phyloP scores from a whole-genome alignment of 2,888 invertebrate genomes.

The Nasonia oneida region DNA sequence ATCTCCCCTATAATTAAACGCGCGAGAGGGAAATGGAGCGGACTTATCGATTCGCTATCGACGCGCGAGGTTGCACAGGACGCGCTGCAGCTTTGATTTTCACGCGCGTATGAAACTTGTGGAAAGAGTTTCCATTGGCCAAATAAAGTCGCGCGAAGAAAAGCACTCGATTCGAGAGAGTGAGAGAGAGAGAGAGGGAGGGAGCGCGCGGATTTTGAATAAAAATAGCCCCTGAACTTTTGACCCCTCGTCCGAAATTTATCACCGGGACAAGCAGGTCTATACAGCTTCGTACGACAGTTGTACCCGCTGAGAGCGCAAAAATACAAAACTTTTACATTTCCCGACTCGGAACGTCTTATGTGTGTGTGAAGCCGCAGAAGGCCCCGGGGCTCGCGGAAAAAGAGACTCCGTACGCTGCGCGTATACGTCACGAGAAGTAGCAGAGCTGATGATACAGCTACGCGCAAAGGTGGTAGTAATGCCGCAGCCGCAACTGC shows the following conservation, averaged over 20 bases:
- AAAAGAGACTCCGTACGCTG: not conserved
- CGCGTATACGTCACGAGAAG: not conserved
- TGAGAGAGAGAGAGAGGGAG: not conserved
- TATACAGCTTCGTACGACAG: too few relatives aligned
- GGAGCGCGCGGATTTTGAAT: not conserved
- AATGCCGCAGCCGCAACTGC: not conserved
- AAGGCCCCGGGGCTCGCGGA: not conserved
- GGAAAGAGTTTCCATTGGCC: too few relatives aligned
- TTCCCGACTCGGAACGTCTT: not conserved
- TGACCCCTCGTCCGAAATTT: not conserved
- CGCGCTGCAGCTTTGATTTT: too few relatives aligned
- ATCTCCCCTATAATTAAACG: not conserved
- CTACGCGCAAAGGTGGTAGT: not conserved
- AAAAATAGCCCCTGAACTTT: slow-evolving; percentile 1
- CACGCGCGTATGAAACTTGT: too few relatives aligned
- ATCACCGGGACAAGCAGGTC: not conserved
- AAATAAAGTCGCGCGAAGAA: too few relatives aligned
- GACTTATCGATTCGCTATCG: not conserved
- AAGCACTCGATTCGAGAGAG: not conserved
- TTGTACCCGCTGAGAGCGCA: not conserved
- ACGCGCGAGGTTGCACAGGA: not conserved
- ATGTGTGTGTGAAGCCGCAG: not conserved
- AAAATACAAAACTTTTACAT: not conserved
- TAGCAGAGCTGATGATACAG: not conserved
- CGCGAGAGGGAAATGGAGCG: not conserved